Percentiles rank a stretch among this genome's conserved stretches.
Conservation (phyloP, 2,797 vertebrate genomes). For the Gorsachius magnificus region DNA sequence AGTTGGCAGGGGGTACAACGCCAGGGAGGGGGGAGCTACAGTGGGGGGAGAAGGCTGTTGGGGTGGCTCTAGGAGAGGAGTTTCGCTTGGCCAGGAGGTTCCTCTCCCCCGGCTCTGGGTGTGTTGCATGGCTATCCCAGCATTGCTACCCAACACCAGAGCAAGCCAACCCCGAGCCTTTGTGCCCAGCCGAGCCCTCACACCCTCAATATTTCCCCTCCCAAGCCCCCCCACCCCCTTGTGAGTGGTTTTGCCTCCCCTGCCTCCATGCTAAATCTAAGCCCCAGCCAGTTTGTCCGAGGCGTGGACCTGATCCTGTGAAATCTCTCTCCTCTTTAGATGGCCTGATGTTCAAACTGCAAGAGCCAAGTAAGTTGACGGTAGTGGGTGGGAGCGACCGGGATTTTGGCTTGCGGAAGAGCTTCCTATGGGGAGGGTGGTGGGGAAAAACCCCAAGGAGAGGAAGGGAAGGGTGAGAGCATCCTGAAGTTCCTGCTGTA, state of each 20-base stretch:
- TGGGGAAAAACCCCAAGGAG: background rate
- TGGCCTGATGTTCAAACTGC: constrained; percentile 12
- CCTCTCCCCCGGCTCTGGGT: background rate
- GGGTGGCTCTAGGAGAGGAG: background rate
- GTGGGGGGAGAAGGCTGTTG: background rate
- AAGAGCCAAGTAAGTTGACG: background rate
- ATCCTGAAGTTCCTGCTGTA: background rate
- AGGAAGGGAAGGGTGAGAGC: background rate
- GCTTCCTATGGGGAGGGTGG: background rate
- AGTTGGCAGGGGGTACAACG: no score
- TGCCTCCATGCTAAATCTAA: background rate
- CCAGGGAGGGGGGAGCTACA: background rate
- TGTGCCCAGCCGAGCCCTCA: background rate
- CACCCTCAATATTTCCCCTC: background rate
- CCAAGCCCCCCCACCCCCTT: background rate
- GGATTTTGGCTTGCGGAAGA: background rate
- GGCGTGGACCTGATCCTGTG: fast-evolving
- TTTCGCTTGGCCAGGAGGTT: background rate
- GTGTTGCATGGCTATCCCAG: background rate
- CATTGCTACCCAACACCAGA: background rate
- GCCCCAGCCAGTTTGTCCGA: background rate
- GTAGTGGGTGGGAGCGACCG: fast-evolving
- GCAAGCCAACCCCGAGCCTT: no score
- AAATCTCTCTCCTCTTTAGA: background rate
- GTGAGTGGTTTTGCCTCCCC: background rate